Base-by-base conservation (phyloP, 2,113 vertebrate genomes). In the Lucifuga dentata region DNA sequence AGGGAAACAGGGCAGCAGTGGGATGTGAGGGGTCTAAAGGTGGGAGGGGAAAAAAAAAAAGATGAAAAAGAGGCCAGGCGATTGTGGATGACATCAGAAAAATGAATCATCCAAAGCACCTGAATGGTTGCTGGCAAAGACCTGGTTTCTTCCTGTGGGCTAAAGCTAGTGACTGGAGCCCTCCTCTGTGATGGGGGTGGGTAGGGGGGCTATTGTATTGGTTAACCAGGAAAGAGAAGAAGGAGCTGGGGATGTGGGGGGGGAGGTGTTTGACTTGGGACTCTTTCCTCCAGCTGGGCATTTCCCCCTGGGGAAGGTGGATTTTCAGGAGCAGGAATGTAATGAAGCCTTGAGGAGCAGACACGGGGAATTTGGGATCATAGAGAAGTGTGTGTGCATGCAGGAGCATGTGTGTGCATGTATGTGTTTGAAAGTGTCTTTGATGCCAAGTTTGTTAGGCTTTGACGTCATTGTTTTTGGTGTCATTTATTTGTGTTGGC, bases 1-100 rank as follows among this genome's bases (percentile, higher is more conserved):
- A 86, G 50, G 91, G 89, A 92, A 92, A 72, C 78, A n/a, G 78
- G 82, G 83, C 82, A 89, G 85, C 68, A 74, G 70, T 56, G 74
- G 84, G 84, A 84, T 80, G 71, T 44, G 12, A 62, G 62, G 51
- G 73, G 26, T n/a, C 58, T 50, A 51, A 53, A 70, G 69, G 80
- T 80, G 65, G 16, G 50, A 23, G 41, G 9, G 35, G 46, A 19
- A n/a, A 40, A 11, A 48, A 48, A 51, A 50, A 68, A 73, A 55
- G 59, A 57, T 59, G 33, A 56, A 79, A 29, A 73, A 76, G 52
- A 75, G 56, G 60, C 23, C 17, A 66, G 52, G 59, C 32, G 21
- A 24, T 48, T 58, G n/a, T 21, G 9, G 33, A 62, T 85, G 84
- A 84, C 71, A 69, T 73, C 33, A 71, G 52, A 71, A 55, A 70